Percentiles rank a stretch among this genome's conserved stretches.
Conservation (phyloP, 2,113 vertebrate species). For the Desmodus rotundus region DNA sequence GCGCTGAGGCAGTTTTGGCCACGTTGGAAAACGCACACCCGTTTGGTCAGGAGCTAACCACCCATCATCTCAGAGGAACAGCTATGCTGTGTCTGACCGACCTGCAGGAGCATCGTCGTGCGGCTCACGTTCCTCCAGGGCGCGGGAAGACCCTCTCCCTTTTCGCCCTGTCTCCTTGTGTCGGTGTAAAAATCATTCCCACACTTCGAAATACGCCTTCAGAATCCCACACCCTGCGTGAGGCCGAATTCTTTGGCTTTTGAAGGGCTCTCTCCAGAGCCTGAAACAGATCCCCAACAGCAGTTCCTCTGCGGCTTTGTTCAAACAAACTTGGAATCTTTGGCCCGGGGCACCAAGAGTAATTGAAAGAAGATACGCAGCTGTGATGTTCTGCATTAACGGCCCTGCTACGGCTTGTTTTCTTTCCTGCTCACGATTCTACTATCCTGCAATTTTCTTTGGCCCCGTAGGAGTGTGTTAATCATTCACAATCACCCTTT, state of each 20-base stretch:
- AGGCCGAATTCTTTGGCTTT: slow-evolving; percentile 22
- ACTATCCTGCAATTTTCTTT: background rate
- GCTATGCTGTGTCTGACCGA: background rate
- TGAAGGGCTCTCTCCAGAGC: slow-evolving; percentile 9
- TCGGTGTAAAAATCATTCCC: slow-evolving; percentile 49
- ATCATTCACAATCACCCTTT: background rate
- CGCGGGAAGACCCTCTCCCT: background rate
- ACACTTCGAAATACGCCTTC: slow-evolving; percentile 26
- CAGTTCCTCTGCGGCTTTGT: slow-evolving; percentile 39
- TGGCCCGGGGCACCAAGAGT: background rate
- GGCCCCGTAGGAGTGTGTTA: background rate
- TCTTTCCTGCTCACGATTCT: background rate
- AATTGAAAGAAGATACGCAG: slow-evolving; percentile 45
- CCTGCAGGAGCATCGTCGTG: background rate
- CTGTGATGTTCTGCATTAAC: background rate
- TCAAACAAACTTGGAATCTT: slow-evolving; percentile 51
- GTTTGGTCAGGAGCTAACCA: background rate
- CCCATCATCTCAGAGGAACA: background rate
- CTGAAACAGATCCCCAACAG: slow-evolving; percentile 33
- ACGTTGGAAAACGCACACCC: background rate
- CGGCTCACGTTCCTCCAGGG: background rate
- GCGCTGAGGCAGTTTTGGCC: background rate
- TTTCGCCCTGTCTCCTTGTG: background rate
- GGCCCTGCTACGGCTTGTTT: background rate
- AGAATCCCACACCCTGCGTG: slow-evolving; percentile 11